Base-by-base conservation (phyloP, 2,113 vertebrate species). In the Dipodomys ordii region DNA sequence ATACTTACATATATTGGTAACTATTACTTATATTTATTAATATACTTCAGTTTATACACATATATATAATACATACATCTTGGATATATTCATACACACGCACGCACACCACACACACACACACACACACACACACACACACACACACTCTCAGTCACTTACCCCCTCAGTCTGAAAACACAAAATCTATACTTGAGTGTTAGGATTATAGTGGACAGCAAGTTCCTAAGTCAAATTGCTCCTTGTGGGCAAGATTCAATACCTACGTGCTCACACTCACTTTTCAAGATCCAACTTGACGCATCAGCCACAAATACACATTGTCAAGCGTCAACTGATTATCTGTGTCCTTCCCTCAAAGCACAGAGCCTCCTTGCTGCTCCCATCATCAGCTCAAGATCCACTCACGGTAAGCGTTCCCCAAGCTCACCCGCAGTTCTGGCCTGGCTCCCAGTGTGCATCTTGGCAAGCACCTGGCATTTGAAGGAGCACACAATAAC, bases 291-390 rank as follows among this genome's bases (percentile, higher is more conserved):
- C 65, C 49, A 78, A 16, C 23, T 83, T 49, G 60, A 83, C 94
- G 87, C 4, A 39, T 10, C 39, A 71, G 87, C 79, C 25, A 68
- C 76, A 90, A 83, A 91, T 20, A 35, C 35, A 49, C n/a, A 57
- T 1, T 46, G 35, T 64, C 81, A 90, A 92, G 8, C 60, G 35
- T 73, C 83, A 90, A 93, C 8, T 68, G 79, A 94, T 86, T 76
- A n/a, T 69, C 73, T 65, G 39, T 60, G 68, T 64, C 77, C 69
- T 79, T 91, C 64, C 49, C 83, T 94, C 60, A 60, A 0, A 0
- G 94, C 11, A 90, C 89, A 96, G 77, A 77, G 0, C 0, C 4
- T 22, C 12, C 16, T 86, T 88, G 64, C 83, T 0, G 0, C 46
- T 86, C 80, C 8, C 20, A 35, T 30, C 2, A 2, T 73, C 49